Evolutionary conservation across 2,113 vertebrate species (phyloP).

Genomic region (Casuarius casuarius): DNA sequence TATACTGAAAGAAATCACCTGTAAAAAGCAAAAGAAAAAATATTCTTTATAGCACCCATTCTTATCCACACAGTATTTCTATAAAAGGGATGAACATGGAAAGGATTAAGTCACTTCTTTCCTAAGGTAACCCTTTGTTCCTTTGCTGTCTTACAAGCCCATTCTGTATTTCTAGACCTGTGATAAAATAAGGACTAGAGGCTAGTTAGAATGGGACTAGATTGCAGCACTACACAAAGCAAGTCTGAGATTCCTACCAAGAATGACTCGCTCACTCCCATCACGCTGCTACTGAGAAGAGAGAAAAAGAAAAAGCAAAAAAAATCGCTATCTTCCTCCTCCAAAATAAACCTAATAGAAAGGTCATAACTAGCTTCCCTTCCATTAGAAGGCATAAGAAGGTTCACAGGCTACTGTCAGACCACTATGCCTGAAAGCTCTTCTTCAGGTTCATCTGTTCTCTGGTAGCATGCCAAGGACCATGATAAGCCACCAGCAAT

Average conservation of each 20-base stretch:
- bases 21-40: neutral
- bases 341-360: neutral
- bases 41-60: neutral
- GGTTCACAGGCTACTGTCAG: neutral
- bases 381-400: neutral
- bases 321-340: fast-evolving
- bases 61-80: neutral
- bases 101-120: neutral
- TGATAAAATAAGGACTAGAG: neutral
- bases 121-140: neutral
- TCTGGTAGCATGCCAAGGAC: neutral
- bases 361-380: neutral
- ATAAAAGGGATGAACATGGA: neutral
- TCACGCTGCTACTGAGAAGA: neutral
- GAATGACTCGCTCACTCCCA: neutral
- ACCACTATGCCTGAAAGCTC: too few relatives aligned
- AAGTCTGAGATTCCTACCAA: neutral
- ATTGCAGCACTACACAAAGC: neutral
- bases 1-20: neutral
- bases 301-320: neutral
- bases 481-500: fast-evolving
- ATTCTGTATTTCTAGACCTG: neutral
- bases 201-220: neutral
- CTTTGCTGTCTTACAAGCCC: neutral
- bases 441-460: neutral